phyloP scores from a whole-genome alignment of 1,140 invertebrate species.

The Diabrotica virgifera region DNA sequence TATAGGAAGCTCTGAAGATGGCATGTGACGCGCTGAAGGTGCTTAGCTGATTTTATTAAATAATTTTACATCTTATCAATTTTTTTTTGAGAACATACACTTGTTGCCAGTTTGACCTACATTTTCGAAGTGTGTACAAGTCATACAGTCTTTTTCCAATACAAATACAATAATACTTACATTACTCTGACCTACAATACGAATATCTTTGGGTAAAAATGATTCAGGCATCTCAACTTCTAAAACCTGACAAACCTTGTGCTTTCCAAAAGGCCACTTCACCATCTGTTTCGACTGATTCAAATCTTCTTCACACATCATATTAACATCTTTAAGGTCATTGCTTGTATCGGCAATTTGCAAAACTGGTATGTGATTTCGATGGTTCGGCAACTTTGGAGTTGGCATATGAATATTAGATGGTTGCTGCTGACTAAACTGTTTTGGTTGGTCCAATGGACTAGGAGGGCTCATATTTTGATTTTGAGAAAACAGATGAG shows the following conservation, averaged over 20 bases:
- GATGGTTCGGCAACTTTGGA: conserved; percentile 33
- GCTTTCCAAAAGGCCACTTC: conserved; percentile 37
- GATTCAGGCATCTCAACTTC: conserved; percentile 34
- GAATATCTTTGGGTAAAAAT: conserved; percentile 32
- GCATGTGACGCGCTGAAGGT: too few relatives aligned
- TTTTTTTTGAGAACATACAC: too few relatives aligned
- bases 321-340: not conserved
- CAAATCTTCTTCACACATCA: conserved; percentile 14
- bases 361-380: conserved; percentile 23
- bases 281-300: conserved; percentile 10
- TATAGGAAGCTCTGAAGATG: too few relatives aligned
- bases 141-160: too few relatives aligned
- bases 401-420: conserved; percentile 43
- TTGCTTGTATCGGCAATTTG: conserved; percentile 21
- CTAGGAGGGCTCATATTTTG: conserved; percentile 30
- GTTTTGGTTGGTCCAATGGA: conserved; percentile 42
- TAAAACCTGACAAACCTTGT: conserved; percentile 36
- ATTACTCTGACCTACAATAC: conserved; percentile 34
- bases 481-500: conserved; percentile 45
- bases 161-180: conserved; percentile 31
- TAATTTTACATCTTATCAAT: too few relatives aligned
- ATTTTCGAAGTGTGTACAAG: too few relatives aligned
- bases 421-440: conserved; percentile 45
- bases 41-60: too few relatives aligned
- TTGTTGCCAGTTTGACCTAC: too few relatives aligned